Evolutionary conservation across 2,113 vertebrate genomes (phyloP), one percentile per base, ranked within the genome.

Genomic region (Pangasianodon hypophthalmus): DNA sequence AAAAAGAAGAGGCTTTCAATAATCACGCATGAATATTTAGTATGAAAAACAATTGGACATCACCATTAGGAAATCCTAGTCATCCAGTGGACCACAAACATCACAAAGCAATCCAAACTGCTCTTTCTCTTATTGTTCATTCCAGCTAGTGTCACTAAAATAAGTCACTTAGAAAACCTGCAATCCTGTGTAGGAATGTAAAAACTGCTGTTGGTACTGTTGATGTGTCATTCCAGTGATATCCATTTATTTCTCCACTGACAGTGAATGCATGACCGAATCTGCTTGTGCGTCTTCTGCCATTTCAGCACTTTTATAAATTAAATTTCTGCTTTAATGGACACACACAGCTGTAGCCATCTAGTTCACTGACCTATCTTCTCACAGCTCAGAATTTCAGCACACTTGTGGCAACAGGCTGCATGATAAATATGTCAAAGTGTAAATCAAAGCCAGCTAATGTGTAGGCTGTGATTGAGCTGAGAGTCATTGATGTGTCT

Each of bases 241-340:
- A 2, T 64, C 24, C 2, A 46, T 56, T 56, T 83, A 18, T 83
- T 37, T 56, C 52, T 83, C 29, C 29, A 56, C 14, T 56, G 52
- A 56, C 80, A 83, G 52, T 32, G 56, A 83, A 52, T 37, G 11
- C 24, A 79, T 79, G 54, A 56, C 80, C n/a, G 41, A 83, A 64
- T 46, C 9, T 84, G 16, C 54, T 24, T 0, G 0, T 84, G 32
- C 0, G 1, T 10, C 56, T 60, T 60, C 37, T 44, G 83, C 37
- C 24, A 46, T 85, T 85, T 85, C 41, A 64, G 37, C 56, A 85
- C 6, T 29, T 85, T 85, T 29, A 29, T 62, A 85, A 62, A 46
- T 64, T 3, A 21, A 7, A 29, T 16, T 84, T 85, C 14, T 16
- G 3, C 29, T 85, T 44, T 62, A 46, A 85, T 85, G 83, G 80